Base-by-base conservation (phyloP, 2,888 invertebrate genomes). In the Trichopria drosophilae region DNA sequence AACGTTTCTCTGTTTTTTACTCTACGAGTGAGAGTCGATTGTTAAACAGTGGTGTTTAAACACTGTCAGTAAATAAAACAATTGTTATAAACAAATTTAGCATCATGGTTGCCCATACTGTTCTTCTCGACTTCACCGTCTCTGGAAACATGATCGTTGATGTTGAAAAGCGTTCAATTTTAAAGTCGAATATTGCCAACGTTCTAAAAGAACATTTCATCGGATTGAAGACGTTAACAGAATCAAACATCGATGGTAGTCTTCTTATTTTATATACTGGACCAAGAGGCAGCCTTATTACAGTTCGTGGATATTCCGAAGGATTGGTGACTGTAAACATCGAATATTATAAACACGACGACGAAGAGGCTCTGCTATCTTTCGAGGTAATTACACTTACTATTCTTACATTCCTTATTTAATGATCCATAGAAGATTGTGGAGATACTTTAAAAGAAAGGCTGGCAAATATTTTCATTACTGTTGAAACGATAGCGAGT, bases 321-420 rank as follows among this genome's bases (percentile, higher is more conserved):
- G 91, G 91, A 47, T 78, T 90, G 60, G 80, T 91, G 49, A 90
- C 90, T 26, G 79, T 91, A 61, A 91, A 89, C 73, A 84, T 91
- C 67, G 92, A 92, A 71, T 91, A 88, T 78, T 90, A 84, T 72
- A 84, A 87, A 71, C 84, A 81, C 53, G 87, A 88, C 49, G 82
- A 83, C 57, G 87, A 88, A 67, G 85, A 86, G 59, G 84, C 87
- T 28, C 71, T 88, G 53, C 78, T 91, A 64, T 82, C 81, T 61
- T 86, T 86, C 76, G 89, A 91, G 84, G 91, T 91, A 83, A 77
- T 76, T 59, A 37, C 22, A n/a, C n/a, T n/a, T n/a, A n/a, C n/a
- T n/a, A n/a, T n/a, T n/a, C n/a, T n/a, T n/a, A n/a, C n/a, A n/a
- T n/a, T n/a, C n/a, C n/a, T n/a, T n/a, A n/a, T n/a, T n/a, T n/a